phyloP scores from a whole-genome alignment of 2,797 vertebrate genomes.

The Takifugu rubripes region DNA sequence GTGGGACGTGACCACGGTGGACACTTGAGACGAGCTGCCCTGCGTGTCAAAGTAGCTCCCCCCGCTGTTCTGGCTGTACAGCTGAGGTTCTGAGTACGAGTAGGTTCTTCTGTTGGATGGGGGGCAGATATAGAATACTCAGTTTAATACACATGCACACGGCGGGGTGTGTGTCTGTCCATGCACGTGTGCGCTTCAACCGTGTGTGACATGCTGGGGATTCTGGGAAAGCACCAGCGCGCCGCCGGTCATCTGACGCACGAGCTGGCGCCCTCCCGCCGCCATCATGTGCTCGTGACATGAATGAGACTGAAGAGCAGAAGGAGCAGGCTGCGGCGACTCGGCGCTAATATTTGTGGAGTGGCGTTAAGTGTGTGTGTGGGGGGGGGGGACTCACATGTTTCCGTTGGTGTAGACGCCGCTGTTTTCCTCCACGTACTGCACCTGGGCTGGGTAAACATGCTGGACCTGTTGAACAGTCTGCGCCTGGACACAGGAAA shows the following conservation, averaged over 20 bases:
- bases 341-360: slow-evolving; percentile 42
- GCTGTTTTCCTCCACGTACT: slow-evolving; percentile 95
- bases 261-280: slow-evolving; percentile 15
- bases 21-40: slow-evolving; percentile 87
- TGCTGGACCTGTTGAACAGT: slow-evolving; percentile 88
- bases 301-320: slow-evolving; percentile 53
- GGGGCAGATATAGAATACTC: neutral
- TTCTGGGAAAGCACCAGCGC: slow-evolving; percentile 24
- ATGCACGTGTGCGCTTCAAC: no score
- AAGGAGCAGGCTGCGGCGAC: slow-evolving; percentile 33
- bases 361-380: slow-evolving; percentile 22
- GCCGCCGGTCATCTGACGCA: slow-evolving; percentile 52
- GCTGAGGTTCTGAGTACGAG: slow-evolving; percentile 90
- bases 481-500: slow-evolving; percentile 71
- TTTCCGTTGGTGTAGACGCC: slow-evolving; percentile 92
- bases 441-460: slow-evolving; percentile 92
- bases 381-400: slow-evolving; percentile 82
- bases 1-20: slow-evolving; percentile 88
- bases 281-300: slow-evolving; percentile 62
- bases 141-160: no score
- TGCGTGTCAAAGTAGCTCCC: slow-evolving; percentile 93
- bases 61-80: slow-evolving; percentile 89
- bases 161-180: no score
- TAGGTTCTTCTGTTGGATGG: slow-evolving; percentile 84
- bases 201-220: slow-evolving; percentile 3